These are phyloP conservation scores for Isotomurus palustris DNA, from an alignment of 2,888 invertebrate genomes.

Conservation along the genomic window DNA sequence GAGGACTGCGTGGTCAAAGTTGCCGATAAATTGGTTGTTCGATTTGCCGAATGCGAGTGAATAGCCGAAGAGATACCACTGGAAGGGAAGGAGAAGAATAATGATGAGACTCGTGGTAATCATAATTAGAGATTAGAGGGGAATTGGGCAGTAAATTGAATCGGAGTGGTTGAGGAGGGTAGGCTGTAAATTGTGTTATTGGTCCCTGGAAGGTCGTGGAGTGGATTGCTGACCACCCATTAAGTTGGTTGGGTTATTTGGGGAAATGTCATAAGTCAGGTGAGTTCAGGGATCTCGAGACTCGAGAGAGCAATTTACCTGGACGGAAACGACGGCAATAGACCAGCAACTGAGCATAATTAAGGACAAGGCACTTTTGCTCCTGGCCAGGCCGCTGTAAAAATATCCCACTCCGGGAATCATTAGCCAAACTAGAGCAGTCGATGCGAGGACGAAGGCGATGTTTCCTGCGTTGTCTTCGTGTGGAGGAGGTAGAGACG, in stretches of 20 bases:
- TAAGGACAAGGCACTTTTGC: constrained; percentile 23
- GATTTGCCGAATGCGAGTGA: constrained; percentile 35
- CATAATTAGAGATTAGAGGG: too few relatives aligned
- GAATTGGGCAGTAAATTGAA: too few relatives aligned
- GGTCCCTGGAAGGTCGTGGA: neutral
- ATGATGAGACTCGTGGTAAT: too few relatives aligned
- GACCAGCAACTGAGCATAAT: constrained; percentile 29
- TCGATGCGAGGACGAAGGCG: constrained; percentile 20
- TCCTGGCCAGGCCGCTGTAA: constrained; percentile 21
- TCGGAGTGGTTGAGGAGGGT: too few relatives aligned
- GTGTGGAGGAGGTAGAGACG: too few relatives aligned
- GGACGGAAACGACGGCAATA: constrained; percentile 32
- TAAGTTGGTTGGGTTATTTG: neutral
- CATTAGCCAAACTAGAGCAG: constrained; percentile 33
- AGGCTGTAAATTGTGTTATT: too few relatives aligned
- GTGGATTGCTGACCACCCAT: neutral
- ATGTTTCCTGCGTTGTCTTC: constrained; percentile 23
- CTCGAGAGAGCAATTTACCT: constrained; percentile 13
- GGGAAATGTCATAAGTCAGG: neutral
- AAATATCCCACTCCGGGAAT: constrained; percentile 22
- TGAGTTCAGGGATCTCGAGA: neutral
- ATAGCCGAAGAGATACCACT: constrained; percentile 40
- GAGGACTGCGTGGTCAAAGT: constrained; percentile 29
- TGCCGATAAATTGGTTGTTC: constrained; percentile 25
- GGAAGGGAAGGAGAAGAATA: too few relatives aligned